Conservation (phyloP, 35 echinoderm and acorn worm genomes). For the Lytechinus pictus region DNA sequence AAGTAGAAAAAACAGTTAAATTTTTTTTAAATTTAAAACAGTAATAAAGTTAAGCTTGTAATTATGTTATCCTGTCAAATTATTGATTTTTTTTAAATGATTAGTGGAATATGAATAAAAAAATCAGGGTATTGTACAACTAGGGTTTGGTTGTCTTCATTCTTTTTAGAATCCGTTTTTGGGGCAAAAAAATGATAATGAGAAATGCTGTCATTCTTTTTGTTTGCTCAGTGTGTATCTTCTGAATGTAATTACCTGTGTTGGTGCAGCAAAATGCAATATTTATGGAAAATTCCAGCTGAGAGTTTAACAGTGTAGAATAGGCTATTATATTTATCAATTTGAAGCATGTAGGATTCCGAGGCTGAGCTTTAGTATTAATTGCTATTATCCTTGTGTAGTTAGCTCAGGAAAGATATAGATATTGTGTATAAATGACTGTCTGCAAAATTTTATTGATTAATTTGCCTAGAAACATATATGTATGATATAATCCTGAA, state of each 20-base stretch:
- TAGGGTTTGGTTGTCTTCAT: not conserved
- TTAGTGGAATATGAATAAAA: not conserved
- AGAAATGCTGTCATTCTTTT: not conserved
- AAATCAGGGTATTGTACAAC: not conserved
- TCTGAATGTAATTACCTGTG: not conserved
- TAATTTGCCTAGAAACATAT: not conserved
- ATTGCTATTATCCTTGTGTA: not conserved
- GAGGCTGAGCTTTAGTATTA: not conserved
- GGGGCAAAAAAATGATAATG: not conserved
- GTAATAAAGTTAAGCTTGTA: too few relatives aligned
- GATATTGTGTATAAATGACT: not conserved
- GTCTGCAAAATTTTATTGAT: not conserved
- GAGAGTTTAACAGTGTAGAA: not conserved
- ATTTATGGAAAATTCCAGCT: not conserved
- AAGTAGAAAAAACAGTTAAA: too few relatives aligned
- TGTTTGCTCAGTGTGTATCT: not conserved
- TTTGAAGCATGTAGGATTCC: not conserved
- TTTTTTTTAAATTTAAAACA: too few relatives aligned
- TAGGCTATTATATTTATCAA: not conserved
- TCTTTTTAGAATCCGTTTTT: not conserved
- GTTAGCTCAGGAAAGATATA: not conserved
- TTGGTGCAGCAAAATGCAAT: not conserved
- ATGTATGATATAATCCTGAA: not conserved
- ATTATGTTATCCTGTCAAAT: too few relatives aligned
- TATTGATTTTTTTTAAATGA: too few relatives aligned